phyloP scores from a whole-genome alignment of 2,113 vertebrate genomes.

The Bubo scandiacus region DNA sequence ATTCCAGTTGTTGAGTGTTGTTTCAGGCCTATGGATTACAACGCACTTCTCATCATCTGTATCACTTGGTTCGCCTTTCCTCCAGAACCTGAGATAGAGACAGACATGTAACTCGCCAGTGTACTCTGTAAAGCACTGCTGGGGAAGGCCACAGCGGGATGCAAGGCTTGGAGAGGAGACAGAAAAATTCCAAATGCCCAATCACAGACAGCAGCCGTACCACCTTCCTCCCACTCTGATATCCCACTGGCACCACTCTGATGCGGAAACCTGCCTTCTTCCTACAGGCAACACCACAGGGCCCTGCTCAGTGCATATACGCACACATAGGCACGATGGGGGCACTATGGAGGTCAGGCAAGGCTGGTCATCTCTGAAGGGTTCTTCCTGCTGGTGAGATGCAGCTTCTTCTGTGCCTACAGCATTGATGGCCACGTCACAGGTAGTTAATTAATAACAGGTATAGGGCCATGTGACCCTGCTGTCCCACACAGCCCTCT shows the following conservation, averaged over 20 bases:
- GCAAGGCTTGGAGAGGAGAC: background rate
- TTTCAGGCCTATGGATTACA: background rate
- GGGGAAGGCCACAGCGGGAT: background rate
- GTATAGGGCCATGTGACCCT: background rate
- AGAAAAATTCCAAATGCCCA: background rate
- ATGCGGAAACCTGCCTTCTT: background rate
- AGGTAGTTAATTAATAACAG: background rate
- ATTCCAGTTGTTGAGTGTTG: background rate
- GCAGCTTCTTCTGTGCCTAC: background rate
- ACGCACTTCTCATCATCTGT: rapidly evolving
- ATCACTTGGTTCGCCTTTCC: rapidly evolving
- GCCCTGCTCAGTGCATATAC: background rate
- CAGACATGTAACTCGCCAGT: background rate
- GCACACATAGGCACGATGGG: too few species aligned
- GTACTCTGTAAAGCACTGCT: background rate
- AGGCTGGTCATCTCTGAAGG: background rate
- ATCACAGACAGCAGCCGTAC: background rate
- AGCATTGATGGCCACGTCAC: background rate
- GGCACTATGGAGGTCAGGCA: background rate
- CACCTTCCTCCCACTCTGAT: background rate
- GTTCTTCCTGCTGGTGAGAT: background rate
- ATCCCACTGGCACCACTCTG: background rate
- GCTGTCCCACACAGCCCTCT: background rate
- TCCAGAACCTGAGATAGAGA: slow-evolving; percentile 27
- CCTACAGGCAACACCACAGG: background rate